Base-by-base conservation (phyloP, 2,113 vertebrate species). In the Tragelaphus scriptus region DNA sequence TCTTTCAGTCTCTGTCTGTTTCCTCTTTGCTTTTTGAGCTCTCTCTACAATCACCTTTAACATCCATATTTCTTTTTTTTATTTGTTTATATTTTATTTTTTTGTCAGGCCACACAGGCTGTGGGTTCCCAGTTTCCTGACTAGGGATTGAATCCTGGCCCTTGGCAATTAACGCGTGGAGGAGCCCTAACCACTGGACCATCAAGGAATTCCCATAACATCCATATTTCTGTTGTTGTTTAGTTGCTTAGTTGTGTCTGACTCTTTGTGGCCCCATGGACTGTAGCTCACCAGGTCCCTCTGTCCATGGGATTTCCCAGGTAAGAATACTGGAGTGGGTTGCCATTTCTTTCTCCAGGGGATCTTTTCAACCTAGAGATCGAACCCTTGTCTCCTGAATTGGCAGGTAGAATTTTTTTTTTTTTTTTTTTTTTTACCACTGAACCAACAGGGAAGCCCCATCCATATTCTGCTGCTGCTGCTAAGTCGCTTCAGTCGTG, bases 141-240 rank as follows among this genome's bases (percentile, higher is more conserved):
- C 68, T 0, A 1, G 68, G n/a, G 36, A 40, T 6, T 75, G 68
- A 75, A 40, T 75, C n/a, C n/a, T 0, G 2, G 10, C 36, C 68
- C 68, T 40, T 40, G 36, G 36, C 10, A 23, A 75, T 40, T n/a
- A 40, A 71, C 23, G 68, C 21, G 0, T 75, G 68, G 68, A 40
- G 68, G 68, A 40, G 25, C 19, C n/a, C 68, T 75, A 75, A 23
- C 10, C 21, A 40, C 68, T 6, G 21, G 19, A 40, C 68, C 68
- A 40, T 40, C 68, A 75, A 40, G 19, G 68, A 13, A 75, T 40
- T 75, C 21, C 68, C 19, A 1, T 75, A 40, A 13, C 19, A 40
- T 40, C 36, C 21, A 3, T 25, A 40, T 75, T 40, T 25, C 68
- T 71, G 19, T 40, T 71, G n/a, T 71, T 25, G 36, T 75, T 75